Evolutionary conservation across 1,140 invertebrate genomes (phyloP), one percentile per base, ranked within the genome.

Genomic region (Eriosoma lanigerum): DNA sequence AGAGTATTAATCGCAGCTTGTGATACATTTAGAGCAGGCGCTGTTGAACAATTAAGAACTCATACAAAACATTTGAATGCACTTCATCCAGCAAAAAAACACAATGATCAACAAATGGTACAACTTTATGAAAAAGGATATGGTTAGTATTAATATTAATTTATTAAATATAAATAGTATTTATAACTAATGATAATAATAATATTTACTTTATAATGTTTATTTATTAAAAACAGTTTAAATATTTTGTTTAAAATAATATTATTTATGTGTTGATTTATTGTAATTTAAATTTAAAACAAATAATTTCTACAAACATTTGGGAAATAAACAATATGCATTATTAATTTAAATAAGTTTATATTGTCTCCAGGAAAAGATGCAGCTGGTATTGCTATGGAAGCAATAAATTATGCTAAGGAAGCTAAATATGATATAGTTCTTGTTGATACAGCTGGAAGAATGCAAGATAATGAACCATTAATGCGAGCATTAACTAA

Each of bases 381-480:
- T 88, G 95, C 97, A 15, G 98, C 98, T 19, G 96, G 94, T 12
- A 97, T 99, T 83, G 98, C 98, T 1, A 93, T 95, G 91, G 96
- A 98, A 86, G 98, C 97, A 0, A 98, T 99, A 83, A 91, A 92
- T 82, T 95, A 90, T 86, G 94, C 94, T 0, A 90, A 90, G 66
- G 95, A 97, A 82, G 90, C 89, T 2, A 88, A 89, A 60, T 90
- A 96, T 66, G 96, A 99, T 88, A 90, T 98, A 19, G 97, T 98
- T 21, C 87, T 99, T 8, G 91, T 99, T 17, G 98, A 99, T 86
- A 99, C 98, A 1, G 97, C 98, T 44, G 98, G 98, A 10, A 89
- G 98, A 82, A 99, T 99, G 98, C 98, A 99, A 83, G 97, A 99
- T 87, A 99, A 99, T 87, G 98, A 99, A 86, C 98, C 98, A 0